Percentiles rank a stretch among this genome's conserved stretches.
Conservation (phyloP, 1,140 invertebrate species). For the Manduca sexta region DNA sequence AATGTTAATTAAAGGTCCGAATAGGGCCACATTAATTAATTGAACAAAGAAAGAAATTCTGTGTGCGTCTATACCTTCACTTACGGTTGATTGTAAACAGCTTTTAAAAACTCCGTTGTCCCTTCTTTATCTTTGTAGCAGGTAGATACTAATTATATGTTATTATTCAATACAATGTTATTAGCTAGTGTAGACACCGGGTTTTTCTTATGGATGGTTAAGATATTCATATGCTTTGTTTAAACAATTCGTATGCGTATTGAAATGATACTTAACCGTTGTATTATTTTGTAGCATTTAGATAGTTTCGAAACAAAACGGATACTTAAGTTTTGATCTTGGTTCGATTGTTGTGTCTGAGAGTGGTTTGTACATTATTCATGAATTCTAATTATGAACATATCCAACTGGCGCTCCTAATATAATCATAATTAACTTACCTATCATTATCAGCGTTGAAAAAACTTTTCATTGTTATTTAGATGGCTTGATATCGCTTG, state of each 20-base stretch:
- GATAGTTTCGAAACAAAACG: conserved; percentile 28
- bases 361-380: conserved; percentile 36
- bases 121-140: conserved; percentile 56
- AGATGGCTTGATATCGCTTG: conserved; percentile 27
- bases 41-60: conserved; percentile 19
- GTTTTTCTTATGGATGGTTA: conserved; percentile 31
- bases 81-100: conserved; percentile 57
- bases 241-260: conserved; percentile 28
- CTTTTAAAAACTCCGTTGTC: conserved; percentile 61
- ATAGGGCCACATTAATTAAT: conserved; percentile 2
- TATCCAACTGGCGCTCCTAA: conserved; percentile 29
- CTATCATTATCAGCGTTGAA: conserved; percentile 32
- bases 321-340: conserved; percentile 30
- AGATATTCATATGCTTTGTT: conserved; percentile 33
- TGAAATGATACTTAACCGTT: conserved; percentile 37
- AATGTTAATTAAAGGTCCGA: no score
- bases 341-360: conserved; percentile 28
- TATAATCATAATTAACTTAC: conserved; percentile 34
- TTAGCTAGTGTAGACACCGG: conserved; percentile 42
- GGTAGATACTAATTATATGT: conserved; percentile 61
- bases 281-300: conserved; percentile 35
- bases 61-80: conserved; percentile 45
- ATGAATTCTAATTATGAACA: conserved; percentile 42
- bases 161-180: conserved; percentile 65
- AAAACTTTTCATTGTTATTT: conserved; percentile 32